Conservation (phyloP, 1,140 invertebrate genomes). For the Achroia grisella region DNA sequence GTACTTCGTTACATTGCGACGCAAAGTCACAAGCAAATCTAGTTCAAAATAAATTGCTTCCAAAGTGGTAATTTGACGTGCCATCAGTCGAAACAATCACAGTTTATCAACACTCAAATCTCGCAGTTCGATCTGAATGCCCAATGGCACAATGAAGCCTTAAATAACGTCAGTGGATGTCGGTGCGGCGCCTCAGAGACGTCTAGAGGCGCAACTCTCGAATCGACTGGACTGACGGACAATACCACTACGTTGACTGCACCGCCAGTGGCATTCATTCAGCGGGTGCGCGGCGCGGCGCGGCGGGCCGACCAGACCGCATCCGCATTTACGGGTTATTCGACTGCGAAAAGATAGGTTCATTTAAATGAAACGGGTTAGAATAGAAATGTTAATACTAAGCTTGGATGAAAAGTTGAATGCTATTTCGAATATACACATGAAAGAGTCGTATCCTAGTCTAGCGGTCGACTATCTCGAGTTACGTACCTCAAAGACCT, state of each 20-base stretch:
- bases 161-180: slow-evolving; percentile 59
- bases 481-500: no score
- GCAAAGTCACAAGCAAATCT: slow-evolving; percentile 24
- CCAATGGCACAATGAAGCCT: slow-evolving; percentile 61
- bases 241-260: slow-evolving; percentile 46
- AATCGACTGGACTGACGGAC: slow-evolving; percentile 45
- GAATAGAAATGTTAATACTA: slow-evolving; percentile 19
- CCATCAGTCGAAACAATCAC: slow-evolving; percentile 47
- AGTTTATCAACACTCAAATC: slow-evolving; percentile 52
- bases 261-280: slow-evolving; percentile 29
- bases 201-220: slow-evolving; percentile 23
- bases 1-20: no score
- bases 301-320: slow-evolving; percentile 18
- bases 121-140: slow-evolving; percentile 37
- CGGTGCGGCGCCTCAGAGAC: slow-evolving; percentile 54
- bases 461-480: no score
- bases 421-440: no score
- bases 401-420: no score
- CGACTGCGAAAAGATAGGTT: slow-evolving; percentile 41
- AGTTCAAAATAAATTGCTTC: slow-evolving; percentile 21
- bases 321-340: slow-evolving; percentile 38
- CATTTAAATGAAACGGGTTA: slow-evolving; percentile 14
- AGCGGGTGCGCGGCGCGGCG: slow-evolving; percentile 6
- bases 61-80: slow-evolving; percentile 46
- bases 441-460: no score